A percentile compares a stretch with the other conserved stretches of the same genome.
phyloP scores from a whole-genome alignment of 2,113 vertebrate genomes.

The Arvicanthis niloticus region DNA sequence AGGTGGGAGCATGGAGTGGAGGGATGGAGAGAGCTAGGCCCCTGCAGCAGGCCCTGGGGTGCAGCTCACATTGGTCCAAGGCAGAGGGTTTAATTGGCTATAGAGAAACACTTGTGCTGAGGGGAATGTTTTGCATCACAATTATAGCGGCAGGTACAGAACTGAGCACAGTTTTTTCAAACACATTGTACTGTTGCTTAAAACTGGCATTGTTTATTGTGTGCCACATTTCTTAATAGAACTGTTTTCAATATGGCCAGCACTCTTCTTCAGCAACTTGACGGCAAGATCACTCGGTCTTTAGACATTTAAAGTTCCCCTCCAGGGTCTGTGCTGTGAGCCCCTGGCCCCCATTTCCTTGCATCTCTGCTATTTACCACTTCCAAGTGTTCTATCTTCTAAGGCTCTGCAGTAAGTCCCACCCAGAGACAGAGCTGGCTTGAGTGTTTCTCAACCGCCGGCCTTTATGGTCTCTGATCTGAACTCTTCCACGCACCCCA shows the following conservation, averaged over 20 bases:
- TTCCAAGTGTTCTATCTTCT: neutral
- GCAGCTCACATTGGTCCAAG: neutral
- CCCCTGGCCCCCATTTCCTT: neutral
- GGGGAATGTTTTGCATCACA: neutral
- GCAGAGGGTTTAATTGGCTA: neutral
- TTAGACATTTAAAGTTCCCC: neutral
- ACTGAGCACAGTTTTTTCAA: constrained; percentile 8
- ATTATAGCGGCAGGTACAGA: neutral
- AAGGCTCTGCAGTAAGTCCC: neutral
- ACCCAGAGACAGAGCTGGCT: neutral
- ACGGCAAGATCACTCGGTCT: neutral
- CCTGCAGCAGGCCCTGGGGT: neutral
- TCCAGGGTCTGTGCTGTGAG: neutral
- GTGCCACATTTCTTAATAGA: neutral
- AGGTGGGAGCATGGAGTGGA: neutral
- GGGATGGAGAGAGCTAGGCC: neutral
- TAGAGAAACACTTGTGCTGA: neutral
- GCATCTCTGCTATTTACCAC: neutral
- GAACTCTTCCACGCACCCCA: neutral
- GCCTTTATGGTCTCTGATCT: constrained; percentile 38
- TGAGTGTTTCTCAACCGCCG: neutral
- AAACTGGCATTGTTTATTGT: neutral
- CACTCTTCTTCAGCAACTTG: neutral
- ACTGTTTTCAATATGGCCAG: neutral
- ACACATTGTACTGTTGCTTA: neutral